Base-by-base conservation (phyloP, 1,140 invertebrate genomes). In the Hylaeus anthracinus region DNA sequence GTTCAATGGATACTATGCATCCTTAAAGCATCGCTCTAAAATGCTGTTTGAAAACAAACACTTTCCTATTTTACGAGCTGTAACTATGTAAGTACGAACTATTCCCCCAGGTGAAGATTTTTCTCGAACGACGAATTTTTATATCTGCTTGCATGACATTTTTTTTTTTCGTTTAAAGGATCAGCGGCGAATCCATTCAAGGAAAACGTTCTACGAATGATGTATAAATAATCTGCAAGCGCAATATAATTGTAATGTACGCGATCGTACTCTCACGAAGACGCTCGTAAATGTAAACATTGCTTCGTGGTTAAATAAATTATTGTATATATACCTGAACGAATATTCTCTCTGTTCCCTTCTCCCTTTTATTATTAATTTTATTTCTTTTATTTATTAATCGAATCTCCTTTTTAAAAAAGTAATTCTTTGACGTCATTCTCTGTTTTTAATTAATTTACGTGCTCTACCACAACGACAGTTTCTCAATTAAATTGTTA, bases 201-300 rank as follows among this genome's bases (percentile, higher is more conserved):
- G 14, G 63, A 51, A 55, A 53, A 41, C 43, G 48, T 41, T 60
- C 65, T 58, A 48, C 15, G 72, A 66, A 65, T 37, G 39, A 66
- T 48, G 43, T 53, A 61, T 61, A 61, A 78, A 65, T 65, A 61
- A 79, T 79, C 77, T 65, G 65, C 51, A 71, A 66, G 58, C 71
- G 72, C 53, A 80, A 43, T 76, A 76, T 76, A 76, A 66, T 76
- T 66, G 26, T 26, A 75, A 80, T 80, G 86, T 90, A 90, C 79
- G 61, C 55, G 72, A 85, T 86, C 85, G 89, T 87, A 88, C 85
- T 86, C 71, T 86, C 65, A 82, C 82, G 88, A 86, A 71, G 90
- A 86, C 90, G 92, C 90, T 90, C 92, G 92, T 93, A 92, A 92
- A 91, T 90, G 91, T 93, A 93, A 90, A 90, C 86, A 77, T 73